Conservation (phyloP, 2,888 invertebrate genomes). For the Monoplex corrugatus region DNA sequence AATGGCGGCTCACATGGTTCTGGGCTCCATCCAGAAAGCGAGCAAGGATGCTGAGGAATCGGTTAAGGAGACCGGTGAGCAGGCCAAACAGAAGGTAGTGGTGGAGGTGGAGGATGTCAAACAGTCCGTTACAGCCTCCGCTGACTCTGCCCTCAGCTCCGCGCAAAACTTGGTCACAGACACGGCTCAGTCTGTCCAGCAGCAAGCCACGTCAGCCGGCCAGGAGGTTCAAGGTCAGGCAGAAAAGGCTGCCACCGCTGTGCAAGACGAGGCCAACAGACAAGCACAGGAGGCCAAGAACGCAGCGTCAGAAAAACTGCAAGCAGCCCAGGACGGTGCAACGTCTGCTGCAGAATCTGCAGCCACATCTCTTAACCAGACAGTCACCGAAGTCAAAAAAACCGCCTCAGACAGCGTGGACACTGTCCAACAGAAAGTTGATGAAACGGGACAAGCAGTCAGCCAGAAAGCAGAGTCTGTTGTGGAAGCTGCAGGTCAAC, state of each 20-base stretch:
- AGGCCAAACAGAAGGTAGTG: slow-evolving; percentile 38
- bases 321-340: slow-evolving; percentile 42
- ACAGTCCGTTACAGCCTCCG: slow-evolving; percentile 5
- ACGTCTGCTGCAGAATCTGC: neutral
- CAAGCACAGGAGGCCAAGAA: neutral
- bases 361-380: neutral
- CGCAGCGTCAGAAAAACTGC: neutral
- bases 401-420: neutral
- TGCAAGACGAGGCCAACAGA: neutral
- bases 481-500: neutral
- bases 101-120: slow-evolving; percentile 27
- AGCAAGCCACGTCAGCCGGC: neutral
- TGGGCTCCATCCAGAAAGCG: neutral
- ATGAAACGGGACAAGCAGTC: neutral
- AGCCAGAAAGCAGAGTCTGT: slow-evolving; percentile 32
- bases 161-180: neutral
- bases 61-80: neutral
- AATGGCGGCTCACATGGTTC: neutral
- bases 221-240: neutral
- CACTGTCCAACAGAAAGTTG: neutral
- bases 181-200: neutral
- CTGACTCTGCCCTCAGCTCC: neutral
- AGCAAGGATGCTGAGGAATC: neutral
- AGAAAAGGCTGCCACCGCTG: slow-evolving; percentile 29
- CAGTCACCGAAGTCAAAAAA: neutral